Evolutionary conservation across 2,113 vertebrate genomes (phyloP).

Genomic region (Macrotis lagotis): DNA sequence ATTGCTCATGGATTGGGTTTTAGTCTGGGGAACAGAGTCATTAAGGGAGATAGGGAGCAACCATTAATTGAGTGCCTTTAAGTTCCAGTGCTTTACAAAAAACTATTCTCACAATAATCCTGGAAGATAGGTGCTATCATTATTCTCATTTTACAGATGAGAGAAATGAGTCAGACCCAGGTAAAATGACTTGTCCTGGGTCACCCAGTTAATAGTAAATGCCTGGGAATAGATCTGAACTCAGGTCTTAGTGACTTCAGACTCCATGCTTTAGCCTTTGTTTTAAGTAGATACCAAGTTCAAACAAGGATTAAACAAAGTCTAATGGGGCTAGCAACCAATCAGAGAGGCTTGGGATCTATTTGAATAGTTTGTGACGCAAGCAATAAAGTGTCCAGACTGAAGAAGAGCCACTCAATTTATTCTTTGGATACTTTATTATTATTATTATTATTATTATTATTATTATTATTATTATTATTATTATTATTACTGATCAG

Average conservation of each 20-base stretch:
- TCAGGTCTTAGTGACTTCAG: too few relatives aligned
- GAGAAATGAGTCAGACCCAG: background rate
- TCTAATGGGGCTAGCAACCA: background rate
- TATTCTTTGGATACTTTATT: background rate
- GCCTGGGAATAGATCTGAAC: background rate
- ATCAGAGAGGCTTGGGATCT: background rate
- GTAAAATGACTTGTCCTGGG: background rate
- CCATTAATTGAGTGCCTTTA: background rate
- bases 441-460: too few relatives aligned
- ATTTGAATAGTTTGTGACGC: background rate
- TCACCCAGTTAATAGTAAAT: background rate
- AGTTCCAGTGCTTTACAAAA: background rate
- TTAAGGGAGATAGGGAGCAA: background rate
- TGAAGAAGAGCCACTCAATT: background rate
- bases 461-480: too few relatives aligned
- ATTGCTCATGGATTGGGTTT: background rate
- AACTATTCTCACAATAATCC: background rate
- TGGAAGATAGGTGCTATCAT: background rate
- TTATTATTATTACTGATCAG: background rate
- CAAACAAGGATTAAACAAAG: background rate
- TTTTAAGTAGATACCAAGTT: too few relatives aligned
- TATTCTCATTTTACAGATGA: background rate
- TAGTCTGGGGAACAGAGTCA: background rate
- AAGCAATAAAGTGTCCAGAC: background rate
- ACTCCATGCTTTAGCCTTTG: too few relatives aligned